phyloP scores from a whole-genome alignment of 2,113 vertebrate genomes.

The Smithornis capensis region DNA sequence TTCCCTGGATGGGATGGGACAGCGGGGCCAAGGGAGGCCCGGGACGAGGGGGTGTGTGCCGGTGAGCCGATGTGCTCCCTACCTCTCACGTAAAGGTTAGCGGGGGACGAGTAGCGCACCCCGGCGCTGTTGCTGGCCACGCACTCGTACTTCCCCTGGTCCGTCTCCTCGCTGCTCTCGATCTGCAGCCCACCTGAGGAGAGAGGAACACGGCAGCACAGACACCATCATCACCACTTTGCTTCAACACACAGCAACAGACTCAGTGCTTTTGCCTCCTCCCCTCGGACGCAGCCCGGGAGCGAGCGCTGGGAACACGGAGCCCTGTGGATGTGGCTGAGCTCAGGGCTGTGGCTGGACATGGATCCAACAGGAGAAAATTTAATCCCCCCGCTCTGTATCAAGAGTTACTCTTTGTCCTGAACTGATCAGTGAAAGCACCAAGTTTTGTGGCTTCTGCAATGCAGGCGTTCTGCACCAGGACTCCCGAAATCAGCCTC shows the following conservation, averaged over 20 bases:
- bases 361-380: fast-evolving
- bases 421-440: not conserved
- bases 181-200: constrained; percentile 94
- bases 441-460: constrained; percentile 14
- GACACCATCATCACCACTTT: not conserved
- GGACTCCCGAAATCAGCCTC: not conserved
- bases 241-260: not conserved
- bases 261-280: fast-evolving
- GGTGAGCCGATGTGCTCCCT: constrained; percentile 82
- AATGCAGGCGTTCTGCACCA: constrained; percentile 42
- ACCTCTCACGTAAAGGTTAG: constrained; percentile 99
- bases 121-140: constrained; percentile 97
- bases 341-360: fast-evolving
- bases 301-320: fast-evolving
- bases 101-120: constrained; percentile 95
- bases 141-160: constrained; percentile 99
- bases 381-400: fast-evolving
- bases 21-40: constrained; percentile 26
- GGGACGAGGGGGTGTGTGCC: not conserved
- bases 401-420: not conserved
- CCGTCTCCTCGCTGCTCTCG: constrained; percentile 97
- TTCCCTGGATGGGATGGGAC: not conserved
- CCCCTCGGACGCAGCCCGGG: not conserved
- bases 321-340: fast-evolving
- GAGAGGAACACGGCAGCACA: constrained; percentile 47